Evolutionary conservation across 2,797 vertebrate genomes (phyloP).

Genomic region (Scolopax bukidnonensis): DNA sequence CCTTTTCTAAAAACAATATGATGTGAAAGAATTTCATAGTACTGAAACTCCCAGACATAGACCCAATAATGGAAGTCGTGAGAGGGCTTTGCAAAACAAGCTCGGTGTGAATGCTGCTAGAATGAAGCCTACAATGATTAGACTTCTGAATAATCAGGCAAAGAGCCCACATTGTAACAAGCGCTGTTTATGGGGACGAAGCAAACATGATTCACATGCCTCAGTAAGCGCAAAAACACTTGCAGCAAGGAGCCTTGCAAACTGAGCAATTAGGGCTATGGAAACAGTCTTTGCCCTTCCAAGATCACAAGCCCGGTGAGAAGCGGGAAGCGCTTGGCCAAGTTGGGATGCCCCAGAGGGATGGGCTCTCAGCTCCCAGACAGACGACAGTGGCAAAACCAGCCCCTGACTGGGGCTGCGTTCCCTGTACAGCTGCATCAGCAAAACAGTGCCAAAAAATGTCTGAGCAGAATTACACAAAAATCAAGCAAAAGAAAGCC

Average conservation of each 20-base stretch:
- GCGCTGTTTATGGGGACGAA: slow-evolving; percentile 32
- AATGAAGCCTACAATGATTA: background rate
- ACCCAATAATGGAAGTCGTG: background rate
- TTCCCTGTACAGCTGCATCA: background rate
- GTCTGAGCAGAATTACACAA: background rate
- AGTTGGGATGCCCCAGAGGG: background rate
- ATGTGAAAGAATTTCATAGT: slow-evolving; percentile 24
- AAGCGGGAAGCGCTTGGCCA: background rate
- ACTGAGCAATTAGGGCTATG: slow-evolving; percentile 45
- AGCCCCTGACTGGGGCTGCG: background rate
- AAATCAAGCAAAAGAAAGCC: background rate
- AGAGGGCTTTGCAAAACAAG: slow-evolving; percentile 36
- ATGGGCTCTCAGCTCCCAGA: background rate
- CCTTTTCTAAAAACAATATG: background rate
- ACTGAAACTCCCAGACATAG: background rate
- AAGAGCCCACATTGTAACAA: slow-evolving; percentile 27
- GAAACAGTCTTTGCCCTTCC: slow-evolving; percentile 42
- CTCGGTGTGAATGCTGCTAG: background rate
- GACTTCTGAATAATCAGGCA: slow-evolving; percentile 51
- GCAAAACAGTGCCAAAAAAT: background rate
- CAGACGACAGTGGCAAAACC: background rate
- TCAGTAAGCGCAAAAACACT: slow-evolving; percentile 57
- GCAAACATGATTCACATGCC: slow-evolving; percentile 56
- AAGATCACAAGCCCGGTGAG: background rate
- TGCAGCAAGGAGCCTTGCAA: slow-evolving; percentile 44